phyloP scores from a whole-genome alignment of 2,888 invertebrate species.

The Sinhomidia bicolor region DNA sequence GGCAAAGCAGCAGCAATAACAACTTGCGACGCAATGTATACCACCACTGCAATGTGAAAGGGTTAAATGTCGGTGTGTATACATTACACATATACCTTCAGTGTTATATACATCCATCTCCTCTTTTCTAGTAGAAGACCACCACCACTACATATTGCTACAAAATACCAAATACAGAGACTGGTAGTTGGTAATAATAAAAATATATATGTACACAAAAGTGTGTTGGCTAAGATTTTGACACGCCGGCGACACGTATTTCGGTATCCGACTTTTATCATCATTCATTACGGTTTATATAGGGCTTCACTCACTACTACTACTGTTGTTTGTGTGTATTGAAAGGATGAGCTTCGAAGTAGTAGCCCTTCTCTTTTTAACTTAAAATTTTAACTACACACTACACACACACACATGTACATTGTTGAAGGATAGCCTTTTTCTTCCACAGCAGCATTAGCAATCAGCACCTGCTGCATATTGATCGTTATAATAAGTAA shows the following conservation, averaged over 20 bases:
- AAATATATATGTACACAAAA: no score
- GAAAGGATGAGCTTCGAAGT: neutral
- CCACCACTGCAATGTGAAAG: neutral
- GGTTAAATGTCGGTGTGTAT: neutral
- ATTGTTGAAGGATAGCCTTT: no score
- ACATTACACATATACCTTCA: no score
- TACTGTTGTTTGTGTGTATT: neutral
- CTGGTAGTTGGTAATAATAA: no score
- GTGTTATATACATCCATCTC: no score
- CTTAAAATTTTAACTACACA: neutral
- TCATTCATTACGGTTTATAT: neutral
- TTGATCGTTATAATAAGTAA: neutral
- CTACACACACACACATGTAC: no score
- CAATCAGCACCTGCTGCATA: neutral
- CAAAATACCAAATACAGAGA: no score
- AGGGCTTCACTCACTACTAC: no score
- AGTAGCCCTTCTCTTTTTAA: slow-evolving; percentile 11
- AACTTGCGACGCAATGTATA: neutral
- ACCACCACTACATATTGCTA: no score
- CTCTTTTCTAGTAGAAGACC: no score
- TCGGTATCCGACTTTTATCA: neutral
- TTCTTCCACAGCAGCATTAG: neutral
- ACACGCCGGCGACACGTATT: slow-evolving; percentile 70
- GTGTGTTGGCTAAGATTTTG: slow-evolving; percentile 48
- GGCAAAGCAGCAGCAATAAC: neutral